Evolutionary conservation across 2,797 vertebrate genomes (phyloP).

Genomic region (Sebastes elongatus): DNA sequence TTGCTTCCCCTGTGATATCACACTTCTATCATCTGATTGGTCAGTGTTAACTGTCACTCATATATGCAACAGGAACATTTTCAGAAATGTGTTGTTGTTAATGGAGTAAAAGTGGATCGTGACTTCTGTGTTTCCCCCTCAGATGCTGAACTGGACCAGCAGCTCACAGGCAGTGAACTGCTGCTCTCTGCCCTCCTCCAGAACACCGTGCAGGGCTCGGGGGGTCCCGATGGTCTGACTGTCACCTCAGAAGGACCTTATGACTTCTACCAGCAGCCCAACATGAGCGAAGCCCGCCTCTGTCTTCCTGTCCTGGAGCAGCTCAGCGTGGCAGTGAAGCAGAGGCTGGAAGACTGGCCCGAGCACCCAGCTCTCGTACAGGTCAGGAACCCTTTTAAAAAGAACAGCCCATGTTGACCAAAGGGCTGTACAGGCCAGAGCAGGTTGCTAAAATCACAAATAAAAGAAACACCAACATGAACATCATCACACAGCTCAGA

Average conservation of each 20-base stretch:
- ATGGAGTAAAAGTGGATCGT: not conserved
- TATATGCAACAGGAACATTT: not conserved
- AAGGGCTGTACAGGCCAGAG: no score
- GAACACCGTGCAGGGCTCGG: slow-evolving; percentile 87
- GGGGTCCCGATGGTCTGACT: slow-evolving; percentile 75
- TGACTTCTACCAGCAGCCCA: slow-evolving; percentile 96
- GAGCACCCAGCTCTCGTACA: slow-evolving; percentile 94
- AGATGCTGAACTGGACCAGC: slow-evolving; percentile 90
- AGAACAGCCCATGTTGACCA: no score
- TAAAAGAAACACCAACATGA: no score
- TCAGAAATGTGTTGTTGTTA: not conserved
- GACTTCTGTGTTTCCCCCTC: not conserved
- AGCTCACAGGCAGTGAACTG: slow-evolving; percentile 88
- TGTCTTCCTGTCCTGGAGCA: slow-evolving; percentile 88
- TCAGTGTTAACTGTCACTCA: slow-evolving; percentile 63
- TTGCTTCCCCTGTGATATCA: slow-evolving; percentile 87
- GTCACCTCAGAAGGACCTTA: slow-evolving; percentile 87
- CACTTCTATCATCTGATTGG: slow-evolving; percentile 92
- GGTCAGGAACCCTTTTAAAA: slow-evolving; percentile 71
- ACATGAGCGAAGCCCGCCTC: slow-evolving; percentile 87
- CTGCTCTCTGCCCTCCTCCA: slow-evolving; percentile 88
- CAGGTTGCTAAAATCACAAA: no score
- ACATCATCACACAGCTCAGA: no score
- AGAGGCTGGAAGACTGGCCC: slow-evolving; percentile 91
- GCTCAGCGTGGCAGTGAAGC: slow-evolving; percentile 83